Evolutionary conservation across 2,888 invertebrate species (phyloP).

Genomic region (Torymus texanus): DNA sequence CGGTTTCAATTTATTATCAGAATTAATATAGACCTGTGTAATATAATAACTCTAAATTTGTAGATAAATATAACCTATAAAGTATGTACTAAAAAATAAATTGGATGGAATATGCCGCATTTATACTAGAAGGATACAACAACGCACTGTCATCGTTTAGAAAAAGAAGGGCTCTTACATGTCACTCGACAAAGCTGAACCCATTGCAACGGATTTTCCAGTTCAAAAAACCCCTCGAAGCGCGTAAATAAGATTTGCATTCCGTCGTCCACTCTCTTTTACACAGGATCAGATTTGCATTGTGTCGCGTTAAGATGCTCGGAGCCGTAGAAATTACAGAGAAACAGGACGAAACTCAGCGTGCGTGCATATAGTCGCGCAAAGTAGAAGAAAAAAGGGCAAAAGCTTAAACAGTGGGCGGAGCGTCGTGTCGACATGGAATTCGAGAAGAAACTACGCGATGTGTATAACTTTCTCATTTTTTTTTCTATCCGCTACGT

Average conservation of each 20-base stretch:
- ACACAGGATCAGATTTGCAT: conserved; percentile 4
- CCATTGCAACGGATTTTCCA: background rate
- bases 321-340: conserved; percentile 56
- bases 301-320: conserved; percentile 19
- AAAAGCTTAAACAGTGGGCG: conserved; percentile 44
- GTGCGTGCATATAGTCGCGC: background rate
- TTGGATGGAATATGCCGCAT: too few species aligned
- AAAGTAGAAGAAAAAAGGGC: conserved; percentile 24
- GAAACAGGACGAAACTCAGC: conserved; percentile 31
- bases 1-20: too few species aligned
- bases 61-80: too few species aligned
- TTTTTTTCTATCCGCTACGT: background rate
- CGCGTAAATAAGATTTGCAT: conserved; percentile 39
- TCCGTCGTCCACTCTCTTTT: background rate
- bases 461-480: conserved; percentile 21
- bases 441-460: conserved; percentile 49
- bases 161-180: too few species aligned
- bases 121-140: too few species aligned
- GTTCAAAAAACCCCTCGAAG: background rate
- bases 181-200: background rate
- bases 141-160: too few species aligned
- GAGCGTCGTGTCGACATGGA: conserved; percentile 50
- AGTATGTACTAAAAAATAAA: too few species aligned
- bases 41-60: too few species aligned
- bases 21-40: too few species aligned